Evolutionary conservation across 2,797 vertebrate species (phyloP), one percentile per base, ranked within the genome.

Genomic region (Paramormyrops hopkinsi): DNA sequence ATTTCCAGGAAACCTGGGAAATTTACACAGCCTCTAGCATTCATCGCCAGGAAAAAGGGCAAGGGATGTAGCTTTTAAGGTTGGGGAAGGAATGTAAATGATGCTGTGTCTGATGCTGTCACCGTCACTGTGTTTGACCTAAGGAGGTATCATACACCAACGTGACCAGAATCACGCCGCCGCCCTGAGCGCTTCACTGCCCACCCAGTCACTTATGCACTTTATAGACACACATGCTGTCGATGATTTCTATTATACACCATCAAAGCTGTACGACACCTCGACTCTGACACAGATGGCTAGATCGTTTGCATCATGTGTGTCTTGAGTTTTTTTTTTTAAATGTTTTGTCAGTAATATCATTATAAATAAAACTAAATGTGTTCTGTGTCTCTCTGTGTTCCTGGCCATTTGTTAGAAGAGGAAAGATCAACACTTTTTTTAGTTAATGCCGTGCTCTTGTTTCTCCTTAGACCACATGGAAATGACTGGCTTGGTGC

Each of bases 131-230:
- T 6, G 25, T 41, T 76, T 76, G 69, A 76, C 14, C 73, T 37
- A 8, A 41, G 73, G 73, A 76, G 73, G 73, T 19, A n/a, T 44
- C 73, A 44, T 8, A 79, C 37, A 73, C 37, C 2, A 41, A 7
- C 1, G 17, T 19, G 37, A 44, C 0, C 19, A n/a, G 94, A 92
- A 91, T 92, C 92, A 93, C 92, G 91, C 92, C 91, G 92, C 93
- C 90, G 76, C 96, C 94, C 94, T 96, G 96, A 96, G 95, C 96
- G 96, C 97, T 97, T 97, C 97, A 93, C 92, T 93, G 94, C 89
- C 92, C 94, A 95, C 94, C 88, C 92, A 95, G 95, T 95, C 73
- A 95, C 94, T 94, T 93, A 95, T 96, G 98, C 98, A 99, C 98
- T 99, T 99, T 99, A 99, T 97, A 95, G 94, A 94, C 94, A 95